Evolutionary conservation across 2,888 invertebrate species (phyloP).

Genomic region (Rhopalosiphum nymphaeae): DNA sequence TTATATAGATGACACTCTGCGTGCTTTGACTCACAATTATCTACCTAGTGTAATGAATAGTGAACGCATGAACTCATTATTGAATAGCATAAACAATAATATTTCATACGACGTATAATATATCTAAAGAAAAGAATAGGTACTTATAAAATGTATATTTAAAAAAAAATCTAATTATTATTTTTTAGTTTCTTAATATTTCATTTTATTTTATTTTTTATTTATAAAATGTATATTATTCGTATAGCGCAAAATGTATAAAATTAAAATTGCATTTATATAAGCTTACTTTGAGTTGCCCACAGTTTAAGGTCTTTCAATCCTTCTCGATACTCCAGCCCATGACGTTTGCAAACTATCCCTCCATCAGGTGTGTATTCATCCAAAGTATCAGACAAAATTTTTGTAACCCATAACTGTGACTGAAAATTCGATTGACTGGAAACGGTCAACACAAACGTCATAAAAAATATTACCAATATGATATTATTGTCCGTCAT

Average conservation of each 20-base stretch:
- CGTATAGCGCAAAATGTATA: background rate
- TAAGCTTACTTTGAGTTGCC: constrained; percentile 48
- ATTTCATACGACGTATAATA: no score
- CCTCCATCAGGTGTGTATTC: constrained; percentile 22
- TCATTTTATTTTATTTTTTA: background rate
- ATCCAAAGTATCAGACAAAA: constrained; percentile 7
- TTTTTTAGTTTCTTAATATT: background rate
- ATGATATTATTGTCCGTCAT: constrained; percentile 1
- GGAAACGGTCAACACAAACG: background rate
- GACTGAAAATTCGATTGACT: background rate
- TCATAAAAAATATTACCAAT: background rate
- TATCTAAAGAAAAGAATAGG: no score
- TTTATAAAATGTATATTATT: background rate
- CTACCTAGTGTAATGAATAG: background rate
- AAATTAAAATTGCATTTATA: background rate
- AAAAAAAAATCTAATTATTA: background rate
- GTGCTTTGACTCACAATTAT: background rate
- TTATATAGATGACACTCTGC: background rate
- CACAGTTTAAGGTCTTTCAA: constrained; percentile 32
- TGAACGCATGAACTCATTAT: background rate
- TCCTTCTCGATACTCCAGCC: constrained; percentile 18
- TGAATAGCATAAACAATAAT: background rate
- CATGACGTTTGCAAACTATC: constrained; percentile 29
- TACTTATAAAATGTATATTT: background rate
- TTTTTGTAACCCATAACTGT: constrained; percentile 39